Evolutionary conservation across 2,113 vertebrate species (phyloP).

Genomic region (Pelmatolapia mariae): DNA sequence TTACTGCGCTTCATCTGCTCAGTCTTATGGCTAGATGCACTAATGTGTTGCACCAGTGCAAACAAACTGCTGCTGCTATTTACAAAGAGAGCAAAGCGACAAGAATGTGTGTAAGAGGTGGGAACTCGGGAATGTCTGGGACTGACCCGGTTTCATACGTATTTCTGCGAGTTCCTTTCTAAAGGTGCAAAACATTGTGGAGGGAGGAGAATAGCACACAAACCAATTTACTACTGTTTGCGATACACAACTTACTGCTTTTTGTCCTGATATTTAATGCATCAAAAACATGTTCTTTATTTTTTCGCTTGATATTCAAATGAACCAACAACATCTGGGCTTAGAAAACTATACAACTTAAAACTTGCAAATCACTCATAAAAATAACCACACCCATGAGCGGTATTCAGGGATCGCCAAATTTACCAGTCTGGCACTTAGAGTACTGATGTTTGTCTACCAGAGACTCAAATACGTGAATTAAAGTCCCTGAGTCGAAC

Average conservation of each 20-base stretch:
- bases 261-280: neutral
- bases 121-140: neutral
- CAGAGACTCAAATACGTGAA: neutral
- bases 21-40: neutral
- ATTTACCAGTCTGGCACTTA: neutral
- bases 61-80: neutral
- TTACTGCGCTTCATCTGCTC: neutral
- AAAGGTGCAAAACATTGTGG: neutral
- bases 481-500: constrained; percentile 6
- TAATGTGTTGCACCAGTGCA: neutral
- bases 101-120: neutral
- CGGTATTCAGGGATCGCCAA: neutral
- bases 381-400: neutral
- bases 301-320: neutral
- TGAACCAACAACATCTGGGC: neutral
- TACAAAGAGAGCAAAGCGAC: neutral
- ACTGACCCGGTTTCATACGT: neutral
- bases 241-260: neutral
- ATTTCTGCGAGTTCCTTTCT: neutral
- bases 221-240: neutral
- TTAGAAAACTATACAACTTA: neutral
- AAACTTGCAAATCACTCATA: neutral
- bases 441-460: neutral
- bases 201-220: neutral
- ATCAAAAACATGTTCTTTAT: neutral